Evolutionary conservation across 2,888 invertebrate species (phyloP), one percentile per base, ranked within the genome.

Genomic region (Antheraea yamamai): DNA sequence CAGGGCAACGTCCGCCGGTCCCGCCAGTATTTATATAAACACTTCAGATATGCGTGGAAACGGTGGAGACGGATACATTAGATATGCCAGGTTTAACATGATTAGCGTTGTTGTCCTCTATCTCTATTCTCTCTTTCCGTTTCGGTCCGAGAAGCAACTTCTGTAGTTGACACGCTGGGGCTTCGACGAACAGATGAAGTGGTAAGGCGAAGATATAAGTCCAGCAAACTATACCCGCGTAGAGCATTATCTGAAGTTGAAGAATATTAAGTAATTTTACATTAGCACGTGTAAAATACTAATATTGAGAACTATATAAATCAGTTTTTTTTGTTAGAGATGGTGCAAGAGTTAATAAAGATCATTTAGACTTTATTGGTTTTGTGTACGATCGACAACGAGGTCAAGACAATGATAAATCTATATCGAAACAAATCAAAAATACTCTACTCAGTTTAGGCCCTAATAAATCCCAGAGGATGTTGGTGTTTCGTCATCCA

Each of bases 111-210:
- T 79, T 75, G n/a, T 91, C 88, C 80, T 92, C 89, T 74, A 78
- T 83, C 4, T 88, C 88, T 47, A 84, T 86, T 76, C 84, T 85
- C 0, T 88, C 84, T 75, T 82, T 87, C 79, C 89, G 88, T 75
- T 91, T 93, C 0, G 91, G 91, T 0, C 90, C 89, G 0, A 95
- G 81, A 3, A 94, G 85, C 2, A 93, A 81, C 78, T 95, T 95
- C 79, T 95, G 95, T 0, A 95, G 86, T 23, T 92, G 91, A 73
- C 93, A 94, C 0, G 89, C 85, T 6, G 95, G 95, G 0, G 94
- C 94, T 81, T 95, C 95, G 0, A 92, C 95, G 80, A 95, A 91
- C 18, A 95, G 87, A 73, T 94, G 85, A 0, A 95, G 89, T 18
- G 93, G 93, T 0, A 94, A 82, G 0, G 95, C 89, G 51, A 85